These are phyloP conservation scores for Anomalospiza imberbis DNA, from an alignment of 2,797 vertebrate genomes.

Conservation along the genomic window DNA sequence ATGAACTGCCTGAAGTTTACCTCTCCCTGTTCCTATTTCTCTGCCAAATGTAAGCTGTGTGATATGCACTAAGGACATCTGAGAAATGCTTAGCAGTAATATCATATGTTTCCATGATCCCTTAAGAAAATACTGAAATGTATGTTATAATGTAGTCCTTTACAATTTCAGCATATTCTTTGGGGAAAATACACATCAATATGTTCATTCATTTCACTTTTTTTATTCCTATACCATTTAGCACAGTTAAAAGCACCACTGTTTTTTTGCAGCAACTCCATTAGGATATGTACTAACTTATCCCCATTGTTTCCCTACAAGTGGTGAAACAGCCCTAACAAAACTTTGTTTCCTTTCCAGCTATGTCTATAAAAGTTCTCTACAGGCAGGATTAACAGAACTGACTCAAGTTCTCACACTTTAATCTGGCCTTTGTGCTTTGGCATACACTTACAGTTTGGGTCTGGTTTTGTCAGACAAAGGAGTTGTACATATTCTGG, in stretches of 20 bases:
- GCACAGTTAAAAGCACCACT: background rate
- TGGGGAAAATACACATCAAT: background rate
- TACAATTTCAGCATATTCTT: background rate
- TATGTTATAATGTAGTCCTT: background rate
- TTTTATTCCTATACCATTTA: background rate
- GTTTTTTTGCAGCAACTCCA: background rate
- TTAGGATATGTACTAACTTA: background rate
- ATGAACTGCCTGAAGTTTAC: background rate
- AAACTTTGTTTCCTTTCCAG: background rate
- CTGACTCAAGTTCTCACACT: background rate
- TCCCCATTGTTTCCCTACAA: background rate
- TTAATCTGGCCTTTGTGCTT: background rate
- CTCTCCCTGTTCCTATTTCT: background rate
- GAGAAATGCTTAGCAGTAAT: background rate
- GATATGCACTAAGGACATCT: background rate
- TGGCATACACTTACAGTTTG: background rate
- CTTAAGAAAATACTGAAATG: background rate
- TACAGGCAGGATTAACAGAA: background rate
- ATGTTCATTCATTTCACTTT: background rate
- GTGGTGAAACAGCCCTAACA: background rate
- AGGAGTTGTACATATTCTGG: background rate
- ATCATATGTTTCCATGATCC: background rate
- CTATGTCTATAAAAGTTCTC: background rate
- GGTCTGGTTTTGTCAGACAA: background rate
- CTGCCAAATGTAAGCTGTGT: background rate